A percentile compares a stretch with the other conserved stretches of the same genome.
Evolutionary conservation across 2,797 vertebrate species (phyloP).

Genomic region (Rhinella marina): DNA sequence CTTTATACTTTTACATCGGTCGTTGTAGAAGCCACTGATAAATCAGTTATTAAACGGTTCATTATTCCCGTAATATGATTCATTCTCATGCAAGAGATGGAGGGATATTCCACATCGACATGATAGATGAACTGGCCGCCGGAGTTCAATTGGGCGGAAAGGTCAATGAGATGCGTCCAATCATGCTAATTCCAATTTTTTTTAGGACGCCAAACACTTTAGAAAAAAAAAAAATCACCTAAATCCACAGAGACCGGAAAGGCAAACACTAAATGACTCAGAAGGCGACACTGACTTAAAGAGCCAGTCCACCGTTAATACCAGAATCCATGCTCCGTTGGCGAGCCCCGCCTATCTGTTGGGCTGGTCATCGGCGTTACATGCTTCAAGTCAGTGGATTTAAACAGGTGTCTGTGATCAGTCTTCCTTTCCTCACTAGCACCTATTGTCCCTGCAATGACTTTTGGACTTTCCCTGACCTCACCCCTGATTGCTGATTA

Average conservation of each 20-base stretch:
- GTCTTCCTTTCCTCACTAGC: too few relatives aligned
- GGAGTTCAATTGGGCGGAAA: conserved; percentile 64
- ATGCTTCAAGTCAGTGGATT: too few relatives aligned
- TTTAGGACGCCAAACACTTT: neutral
- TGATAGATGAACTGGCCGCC: conserved; percentile 70
- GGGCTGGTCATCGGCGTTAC: too few relatives aligned
- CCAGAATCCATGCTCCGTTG: neutral
- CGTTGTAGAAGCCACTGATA: conserved; percentile 77
- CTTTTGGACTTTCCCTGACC: too few relatives aligned
- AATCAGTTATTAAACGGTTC: conserved; percentile 84
- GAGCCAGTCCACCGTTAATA: neutral
- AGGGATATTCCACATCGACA: conserved; percentile 66
- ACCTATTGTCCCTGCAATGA: too few relatives aligned
- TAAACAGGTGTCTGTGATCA: too few relatives aligned
- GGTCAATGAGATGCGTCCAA: conserved; percentile 65
- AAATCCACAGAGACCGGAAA: neutral
- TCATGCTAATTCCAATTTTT: conserved; percentile 44
- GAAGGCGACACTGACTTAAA: neutral
- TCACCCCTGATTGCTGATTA: too few relatives aligned
- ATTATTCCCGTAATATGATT: conserved; percentile 82
- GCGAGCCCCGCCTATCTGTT: too few relatives aligned
- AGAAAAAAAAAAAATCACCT: neutral
- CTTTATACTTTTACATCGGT: conserved; percentile 76
- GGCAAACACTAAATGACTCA: neutral
- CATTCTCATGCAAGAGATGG: conserved; percentile 70